Percentiles rank a stretch among this genome's conserved stretches.
Conservation (phyloP, 2,113 vertebrate genomes). For the Cynocephalus volans region DNA sequence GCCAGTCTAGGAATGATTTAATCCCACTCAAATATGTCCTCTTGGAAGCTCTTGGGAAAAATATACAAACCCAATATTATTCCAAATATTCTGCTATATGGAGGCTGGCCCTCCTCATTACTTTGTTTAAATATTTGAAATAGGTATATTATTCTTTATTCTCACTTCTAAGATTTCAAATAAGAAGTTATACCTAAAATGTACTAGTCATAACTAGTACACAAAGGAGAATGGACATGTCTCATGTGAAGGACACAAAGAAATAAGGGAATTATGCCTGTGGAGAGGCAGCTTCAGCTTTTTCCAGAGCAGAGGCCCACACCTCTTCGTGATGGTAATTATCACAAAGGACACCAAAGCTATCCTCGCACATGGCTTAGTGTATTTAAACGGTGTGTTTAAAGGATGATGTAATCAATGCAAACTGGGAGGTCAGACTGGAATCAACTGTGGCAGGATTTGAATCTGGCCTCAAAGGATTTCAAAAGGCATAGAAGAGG, state of each 20-base stretch:
- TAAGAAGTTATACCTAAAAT: neutral
- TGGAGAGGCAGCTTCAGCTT: neutral
- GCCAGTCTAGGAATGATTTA: neutral
- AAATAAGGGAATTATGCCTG: neutral
- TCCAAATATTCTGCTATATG: neutral
- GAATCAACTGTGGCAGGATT: neutral
- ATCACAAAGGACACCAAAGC: neutral
- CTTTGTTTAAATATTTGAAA: neutral
- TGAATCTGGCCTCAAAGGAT: neutral
- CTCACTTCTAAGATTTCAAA: neutral
- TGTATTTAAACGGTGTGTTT: too few species aligned
- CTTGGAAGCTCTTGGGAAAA: neutral
- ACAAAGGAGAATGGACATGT: neutral
- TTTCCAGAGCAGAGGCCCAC: too few species aligned
- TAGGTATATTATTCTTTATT: neutral
- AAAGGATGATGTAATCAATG: neutral
- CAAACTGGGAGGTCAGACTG: neutral
- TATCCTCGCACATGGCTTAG: too few species aligned
- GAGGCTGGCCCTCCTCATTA: neutral
- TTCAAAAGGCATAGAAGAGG: neutral
- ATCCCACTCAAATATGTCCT: neutral
- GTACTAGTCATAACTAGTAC: neutral
- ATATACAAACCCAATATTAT: neutral
- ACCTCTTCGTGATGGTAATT: neutral
- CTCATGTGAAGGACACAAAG: neutral